Conservation (phyloP, 2,797 vertebrate genomes). For the Etheostoma nigrum region DNA sequence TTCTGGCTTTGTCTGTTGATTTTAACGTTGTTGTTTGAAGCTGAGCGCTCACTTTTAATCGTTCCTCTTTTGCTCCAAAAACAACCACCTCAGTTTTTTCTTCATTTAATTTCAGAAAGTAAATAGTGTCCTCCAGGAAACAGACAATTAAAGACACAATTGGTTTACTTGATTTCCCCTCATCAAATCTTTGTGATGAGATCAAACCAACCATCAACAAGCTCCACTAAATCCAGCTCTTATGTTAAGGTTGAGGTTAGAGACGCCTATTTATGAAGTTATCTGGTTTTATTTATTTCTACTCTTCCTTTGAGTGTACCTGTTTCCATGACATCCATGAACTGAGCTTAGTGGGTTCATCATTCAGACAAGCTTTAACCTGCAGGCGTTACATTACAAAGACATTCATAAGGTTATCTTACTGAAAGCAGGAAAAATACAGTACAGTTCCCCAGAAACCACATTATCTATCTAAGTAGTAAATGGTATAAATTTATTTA, state of each 20-base stretch:
- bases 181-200: not conserved
- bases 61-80: no score
- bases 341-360: conserved; percentile 8
- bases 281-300: conserved; percentile 18
- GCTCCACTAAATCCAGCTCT: not conserved
- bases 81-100: no score
- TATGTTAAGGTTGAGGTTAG: not conserved
- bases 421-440: not conserved
- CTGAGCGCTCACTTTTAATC: no score
- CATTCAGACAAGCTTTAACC: not conserved
- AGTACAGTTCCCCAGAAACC: not conserved
- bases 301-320: not conserved
- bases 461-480: not conserved
- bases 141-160: not conserved
- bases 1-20: no score
- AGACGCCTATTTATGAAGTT: conserved; percentile 4
- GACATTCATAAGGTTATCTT: not conserved
- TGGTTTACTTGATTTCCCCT: not conserved
- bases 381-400: not conserved
- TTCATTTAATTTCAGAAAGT: no score
- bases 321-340: conserved; percentile 49
- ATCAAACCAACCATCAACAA: not conserved
- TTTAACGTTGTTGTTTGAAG: no score
- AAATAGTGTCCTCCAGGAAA: not conserved
- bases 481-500: not conserved